Evolutionary conservation across 2,113 vertebrate species (phyloP), one percentile per base, ranked within the genome.

Genomic region (cat (Felis catus)): DNA sequence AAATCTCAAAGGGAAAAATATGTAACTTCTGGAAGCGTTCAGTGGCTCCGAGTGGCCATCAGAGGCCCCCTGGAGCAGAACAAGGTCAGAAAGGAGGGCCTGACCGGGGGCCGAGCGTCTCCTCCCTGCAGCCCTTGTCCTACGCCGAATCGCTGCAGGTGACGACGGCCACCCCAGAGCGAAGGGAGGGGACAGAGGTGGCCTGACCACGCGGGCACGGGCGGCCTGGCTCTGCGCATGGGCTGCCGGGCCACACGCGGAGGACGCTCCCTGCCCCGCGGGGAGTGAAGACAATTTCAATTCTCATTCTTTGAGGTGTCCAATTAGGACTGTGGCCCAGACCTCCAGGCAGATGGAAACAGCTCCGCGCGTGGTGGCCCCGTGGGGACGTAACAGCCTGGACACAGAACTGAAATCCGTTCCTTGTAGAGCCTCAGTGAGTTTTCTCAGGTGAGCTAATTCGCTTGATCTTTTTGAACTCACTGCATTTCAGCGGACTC

Each of bases 361-460:
- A 19, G 33, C 27, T 80, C 31, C 7, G 21, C 45, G 61, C 55
- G 27, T 3, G 0, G 19, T 29, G 45, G 23, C 58, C 78, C 29
- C 55, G 33, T 0, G 0, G 23, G 33, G 66, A 55, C 41, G 10
- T 8, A 76, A 31, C 63, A 76, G 92, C 4, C 19, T 36, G 81
- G 48, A 45, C 55, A 9, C 48, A 33, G 53, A 48, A 63, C 41
- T 19, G 39, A 65, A 86, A 63, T 82, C 36, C 25, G 4, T 86
- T n/a, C 61, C 65, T 91, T 58, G 79, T n/a, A 76, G 86, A 29
- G 13, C 65, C 13, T 92, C 51, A 39, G 48, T 21, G 66, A 81
- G 58, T 85, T 92, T 94, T 96, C 96, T 65, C 41, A 88, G 89
- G 33, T 61, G 48, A 88, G 39, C 31, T 39, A 39, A 87, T 51